These are phyloP conservation scores for Drosophila repletoides DNA, from an alignment of 1,140 invertebrate genomes.

Conservation along the genomic window DNA sequence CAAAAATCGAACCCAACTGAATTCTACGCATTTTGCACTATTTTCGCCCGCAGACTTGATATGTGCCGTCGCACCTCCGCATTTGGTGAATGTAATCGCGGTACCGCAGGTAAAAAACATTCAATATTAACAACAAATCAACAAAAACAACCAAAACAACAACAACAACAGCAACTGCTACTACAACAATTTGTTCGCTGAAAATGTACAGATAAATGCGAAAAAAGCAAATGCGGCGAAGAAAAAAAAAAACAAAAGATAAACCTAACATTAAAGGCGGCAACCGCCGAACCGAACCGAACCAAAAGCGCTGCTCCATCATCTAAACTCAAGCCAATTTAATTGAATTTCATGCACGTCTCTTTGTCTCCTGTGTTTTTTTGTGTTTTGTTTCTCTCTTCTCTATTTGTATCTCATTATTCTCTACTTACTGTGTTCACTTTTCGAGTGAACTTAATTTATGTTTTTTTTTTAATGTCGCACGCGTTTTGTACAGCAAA, in stretches of 20 bases:
- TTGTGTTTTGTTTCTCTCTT: constrained; percentile 19
- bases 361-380: constrained; percentile 54
- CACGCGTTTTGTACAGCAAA: constrained; percentile 61
- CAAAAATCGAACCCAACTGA: constrained; percentile 32
- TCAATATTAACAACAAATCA: no score
- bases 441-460: constrained; percentile 38
- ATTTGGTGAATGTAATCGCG: constrained; percentile 97
- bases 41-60: constrained; percentile 94
- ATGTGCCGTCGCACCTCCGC: constrained; percentile 98
- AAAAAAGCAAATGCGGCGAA: constrained; percentile 31
- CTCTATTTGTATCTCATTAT: constrained; percentile 11
- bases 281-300: constrained; percentile 50
- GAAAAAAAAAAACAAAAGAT: constrained; percentile 13
- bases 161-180: constrained; percentile 47
- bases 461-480: constrained; percentile 53
- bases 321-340: constrained; percentile 68
- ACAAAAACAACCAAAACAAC: constrained; percentile 31
- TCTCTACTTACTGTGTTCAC: constrained; percentile 19
- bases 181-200: constrained; percentile 61
- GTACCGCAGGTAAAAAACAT: constrained; percentile 97
- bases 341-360: constrained; percentile 80
- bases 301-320: constrained; percentile 68
- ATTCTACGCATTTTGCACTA: constrained; percentile 77
- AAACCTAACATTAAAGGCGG: constrained; percentile 75
- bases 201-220: constrained; percentile 65